These are phyloP conservation scores for Catagonus wagneri DNA, from an alignment of 2,113 vertebrate genomes.

Conservation along the genomic window DNA sequence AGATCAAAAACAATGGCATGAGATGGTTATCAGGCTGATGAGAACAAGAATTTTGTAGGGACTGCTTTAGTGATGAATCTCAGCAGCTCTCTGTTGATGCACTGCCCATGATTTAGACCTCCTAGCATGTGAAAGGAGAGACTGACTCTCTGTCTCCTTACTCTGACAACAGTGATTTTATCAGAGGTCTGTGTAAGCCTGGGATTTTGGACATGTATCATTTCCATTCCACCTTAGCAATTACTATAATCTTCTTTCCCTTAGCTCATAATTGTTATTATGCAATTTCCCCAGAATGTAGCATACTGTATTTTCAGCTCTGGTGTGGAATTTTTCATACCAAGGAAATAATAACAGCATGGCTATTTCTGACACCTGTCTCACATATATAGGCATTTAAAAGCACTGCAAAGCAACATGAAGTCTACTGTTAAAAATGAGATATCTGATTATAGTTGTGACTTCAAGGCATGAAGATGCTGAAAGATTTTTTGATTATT, in stretches of 20 bases:
- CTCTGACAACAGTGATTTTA: neutral
- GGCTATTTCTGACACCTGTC: neutral
- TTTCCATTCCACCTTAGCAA: neutral
- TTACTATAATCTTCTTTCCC: neutral
- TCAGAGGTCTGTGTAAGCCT: neutral
- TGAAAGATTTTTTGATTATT: neutral
- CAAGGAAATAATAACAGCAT: neutral
- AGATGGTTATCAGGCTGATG: slow-evolving; percentile 35
- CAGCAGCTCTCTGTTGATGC: neutral
- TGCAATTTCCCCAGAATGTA: neutral
- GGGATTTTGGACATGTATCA: neutral
- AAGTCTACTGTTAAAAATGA: neutral
- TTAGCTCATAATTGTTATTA: neutral
- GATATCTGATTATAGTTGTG: neutral
- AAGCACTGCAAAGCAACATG: neutral
- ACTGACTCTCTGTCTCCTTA: neutral
- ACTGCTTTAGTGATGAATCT: neutral
- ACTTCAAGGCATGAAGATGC: neutral
- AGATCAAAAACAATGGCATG: neutral
- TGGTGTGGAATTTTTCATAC: neutral
- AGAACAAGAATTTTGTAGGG: neutral
- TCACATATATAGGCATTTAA: neutral
- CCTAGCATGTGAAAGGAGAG: neutral
- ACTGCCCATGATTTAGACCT: neutral
- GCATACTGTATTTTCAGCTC: neutral